These are phyloP conservation scores for Carcina quercana DNA, from an alignment of 2,888 invertebrate genomes.

Conservation along the genomic window DNA sequence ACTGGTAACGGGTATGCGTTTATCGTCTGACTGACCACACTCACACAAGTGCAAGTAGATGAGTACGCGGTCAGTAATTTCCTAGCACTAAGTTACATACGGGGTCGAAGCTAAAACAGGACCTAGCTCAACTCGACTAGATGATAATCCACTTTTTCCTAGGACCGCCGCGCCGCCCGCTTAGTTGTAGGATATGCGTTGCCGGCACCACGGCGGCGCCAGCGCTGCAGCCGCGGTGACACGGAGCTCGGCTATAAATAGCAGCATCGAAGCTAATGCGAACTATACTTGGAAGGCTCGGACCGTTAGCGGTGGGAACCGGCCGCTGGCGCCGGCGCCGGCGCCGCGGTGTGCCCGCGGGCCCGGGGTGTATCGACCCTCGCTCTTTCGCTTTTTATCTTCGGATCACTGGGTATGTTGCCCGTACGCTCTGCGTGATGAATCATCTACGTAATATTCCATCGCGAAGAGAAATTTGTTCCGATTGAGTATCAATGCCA, in stretches of 20 bases:
- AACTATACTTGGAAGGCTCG: constrained; percentile 50
- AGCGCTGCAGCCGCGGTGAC: constrained; percentile 20
- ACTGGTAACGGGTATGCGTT: no score
- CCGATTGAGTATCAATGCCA: no score
- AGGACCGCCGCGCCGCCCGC: no score
- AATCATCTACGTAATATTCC: constrained; percentile 5
- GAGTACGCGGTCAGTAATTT: no score
- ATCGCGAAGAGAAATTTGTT: constrained; percentile 3
- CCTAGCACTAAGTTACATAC: no score
- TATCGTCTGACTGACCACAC: no score
- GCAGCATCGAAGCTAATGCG: constrained; percentile 36
- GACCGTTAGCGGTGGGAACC: constrained; percentile 50
- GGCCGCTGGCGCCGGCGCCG: constrained; percentile 37
- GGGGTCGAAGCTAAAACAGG: background rate
- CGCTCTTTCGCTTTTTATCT: constrained; percentile 25
- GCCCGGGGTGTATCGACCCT: constrained; percentile 34
- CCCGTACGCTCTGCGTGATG: constrained; percentile 9
- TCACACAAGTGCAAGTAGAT: no score
- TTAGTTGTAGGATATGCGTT: constrained; percentile 5
- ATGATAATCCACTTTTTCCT: constrained; percentile 5
- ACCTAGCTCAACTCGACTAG: constrained; percentile 3
- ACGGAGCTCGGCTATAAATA: constrained; percentile 46
- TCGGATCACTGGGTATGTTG: constrained; percentile 11
- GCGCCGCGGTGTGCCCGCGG: constrained; percentile 20
- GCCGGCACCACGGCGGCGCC: constrained; percentile 6